These are phyloP conservation scores for Dunckerocampus dactyliophorus DNA, from an alignment of 2,113 vertebrate species.

Conservation along the genomic window DNA sequence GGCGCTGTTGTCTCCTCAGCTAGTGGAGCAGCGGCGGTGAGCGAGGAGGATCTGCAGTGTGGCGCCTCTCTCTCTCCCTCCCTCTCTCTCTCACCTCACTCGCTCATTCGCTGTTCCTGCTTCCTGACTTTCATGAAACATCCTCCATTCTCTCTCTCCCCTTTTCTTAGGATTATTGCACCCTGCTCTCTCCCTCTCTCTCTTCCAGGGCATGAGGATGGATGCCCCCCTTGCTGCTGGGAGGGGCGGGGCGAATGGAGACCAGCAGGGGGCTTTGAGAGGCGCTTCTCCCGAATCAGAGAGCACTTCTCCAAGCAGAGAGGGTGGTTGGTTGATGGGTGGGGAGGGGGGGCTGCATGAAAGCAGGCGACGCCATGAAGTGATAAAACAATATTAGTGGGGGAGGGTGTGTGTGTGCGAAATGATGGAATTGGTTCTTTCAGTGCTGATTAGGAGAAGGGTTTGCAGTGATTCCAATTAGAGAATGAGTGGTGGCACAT, in stretches of 20 bases:
- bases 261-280: conserved; percentile 50
- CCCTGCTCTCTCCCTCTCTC: conserved; percentile 24
- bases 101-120: conserved; percentile 29
- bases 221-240: conserved; percentile 19
- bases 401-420: conserved; percentile 34
- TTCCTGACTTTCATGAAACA: conserved; percentile 3
- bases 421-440: conserved; percentile 35
- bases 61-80: conserved; percentile 45
- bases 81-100: conserved; percentile 15
- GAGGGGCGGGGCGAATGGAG: conserved; percentile 27
- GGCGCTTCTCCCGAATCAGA: conserved; percentile 56
- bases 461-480: neutral
- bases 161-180: conserved; percentile 7
- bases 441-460: neutral
- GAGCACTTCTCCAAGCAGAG: conserved; percentile 47
- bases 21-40: conserved; percentile 70
- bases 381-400: conserved; percentile 11
- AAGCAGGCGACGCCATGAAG: conserved; percentile 9
- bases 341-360: conserved; percentile 44
- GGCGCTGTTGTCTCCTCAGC: conserved; percentile 60
- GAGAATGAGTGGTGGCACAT: neutral
- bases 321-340: conserved; percentile 7
- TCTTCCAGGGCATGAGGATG: conserved; percentile 22
- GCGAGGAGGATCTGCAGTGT: conserved; percentile 68
- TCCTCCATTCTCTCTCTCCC: conserved; percentile 22